Conservation (phyloP, 2,797 vertebrate genomes). For the Gymnocypris eckloni region DNA sequence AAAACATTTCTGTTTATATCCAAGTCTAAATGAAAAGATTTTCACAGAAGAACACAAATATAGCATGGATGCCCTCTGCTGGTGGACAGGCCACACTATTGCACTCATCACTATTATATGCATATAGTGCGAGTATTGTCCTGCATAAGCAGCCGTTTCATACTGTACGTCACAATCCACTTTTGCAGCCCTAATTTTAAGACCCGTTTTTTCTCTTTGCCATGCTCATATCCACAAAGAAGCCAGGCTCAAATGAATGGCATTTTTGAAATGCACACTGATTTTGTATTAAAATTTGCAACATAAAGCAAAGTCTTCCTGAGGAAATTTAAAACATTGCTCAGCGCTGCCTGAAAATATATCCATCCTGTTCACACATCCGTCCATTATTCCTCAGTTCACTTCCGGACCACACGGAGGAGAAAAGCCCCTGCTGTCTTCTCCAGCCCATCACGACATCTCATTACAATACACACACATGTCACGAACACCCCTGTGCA, state of each 20-base stretch:
- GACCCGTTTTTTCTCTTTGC: not conserved
- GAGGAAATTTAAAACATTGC: not conserved
- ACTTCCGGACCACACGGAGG: not conserved
- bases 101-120: not conserved
- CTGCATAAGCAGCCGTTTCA: not conserved
- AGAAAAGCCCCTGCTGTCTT: not conserved
- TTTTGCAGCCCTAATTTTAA: not conserved
- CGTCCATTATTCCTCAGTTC: not conserved
- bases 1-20: not conserved
- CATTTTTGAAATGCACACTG: not conserved
- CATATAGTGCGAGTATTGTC: not conserved
- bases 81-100: not conserved
- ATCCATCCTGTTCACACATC: not conserved
- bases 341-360: not conserved
- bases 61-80: slow-evolving; percentile 29
- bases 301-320: not conserved
- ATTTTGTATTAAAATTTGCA: not conserved
- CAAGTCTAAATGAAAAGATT: not conserved
- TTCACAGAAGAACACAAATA: not conserved
- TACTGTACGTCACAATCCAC: not conserved
- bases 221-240: not conserved
- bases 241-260: no score
- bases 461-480: not conserved
- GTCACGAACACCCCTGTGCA: slow-evolving; percentile 13
- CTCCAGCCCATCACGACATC: not conserved